Percentiles rank a stretch among this genome's conserved stretches.
phyloP scores from a whole-genome alignment of 2,797 vertebrate species.

The Eulemur rubriventer region DNA sequence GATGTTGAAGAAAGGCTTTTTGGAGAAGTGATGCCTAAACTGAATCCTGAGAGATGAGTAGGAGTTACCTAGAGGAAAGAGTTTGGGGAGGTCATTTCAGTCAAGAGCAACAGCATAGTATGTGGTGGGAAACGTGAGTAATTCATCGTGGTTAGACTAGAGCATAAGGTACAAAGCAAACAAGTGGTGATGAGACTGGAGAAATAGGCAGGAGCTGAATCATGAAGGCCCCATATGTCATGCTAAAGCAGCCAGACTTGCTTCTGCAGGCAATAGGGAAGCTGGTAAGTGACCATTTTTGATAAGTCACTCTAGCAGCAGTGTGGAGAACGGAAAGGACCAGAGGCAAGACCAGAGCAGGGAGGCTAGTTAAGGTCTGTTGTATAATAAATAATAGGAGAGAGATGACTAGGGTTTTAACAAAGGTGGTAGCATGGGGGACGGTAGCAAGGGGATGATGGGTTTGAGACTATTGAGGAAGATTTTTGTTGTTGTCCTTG shows the following conservation, averaged over 20 bases:
- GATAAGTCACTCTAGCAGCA: neutral
- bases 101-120: neutral
- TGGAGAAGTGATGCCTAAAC: neutral
- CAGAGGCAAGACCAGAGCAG: neutral
- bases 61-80: neutral
- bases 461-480: neutral
- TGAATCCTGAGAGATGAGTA: neutral
- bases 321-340: neutral
- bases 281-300: neutral
- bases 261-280: neutral
- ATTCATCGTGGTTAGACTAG: neutral
- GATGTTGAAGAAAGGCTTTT: slow-evolving; percentile 16
- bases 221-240: neutral
- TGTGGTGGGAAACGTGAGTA: neutral
- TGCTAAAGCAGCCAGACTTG: neutral
- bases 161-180: neutral
- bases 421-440: neutral
- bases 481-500: neutral
- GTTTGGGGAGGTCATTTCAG: neutral
- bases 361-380: neutral
- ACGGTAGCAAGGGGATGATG: neutral
- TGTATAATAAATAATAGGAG: neutral
- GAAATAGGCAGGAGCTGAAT: neutral
- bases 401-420: neutral
- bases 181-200: neutral